Evolutionary conservation across 2,113 vertebrate species (phyloP).

Genomic region (Struthidea cinerea): DNA sequence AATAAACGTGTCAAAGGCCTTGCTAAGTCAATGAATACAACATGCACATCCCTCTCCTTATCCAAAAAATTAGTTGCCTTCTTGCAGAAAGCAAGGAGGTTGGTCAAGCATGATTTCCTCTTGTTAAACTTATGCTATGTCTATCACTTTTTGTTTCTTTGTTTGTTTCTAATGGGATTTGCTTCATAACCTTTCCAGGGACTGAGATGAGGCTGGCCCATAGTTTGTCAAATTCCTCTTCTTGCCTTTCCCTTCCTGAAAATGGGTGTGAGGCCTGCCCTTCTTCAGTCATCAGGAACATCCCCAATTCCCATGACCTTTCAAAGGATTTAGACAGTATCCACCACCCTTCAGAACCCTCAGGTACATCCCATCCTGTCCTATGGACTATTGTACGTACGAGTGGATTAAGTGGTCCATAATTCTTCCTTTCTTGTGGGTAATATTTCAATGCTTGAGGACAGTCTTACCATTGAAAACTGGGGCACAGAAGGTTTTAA

Average conservation of each 20-base stretch:
- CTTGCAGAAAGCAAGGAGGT: neutral
- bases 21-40: neutral
- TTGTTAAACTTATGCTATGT: neutral
- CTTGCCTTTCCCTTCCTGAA: neutral
- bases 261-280: neutral
- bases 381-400: neutral
- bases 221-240: fast-evolving
- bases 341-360: neutral
- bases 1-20: neutral
- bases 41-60: neutral
- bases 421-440: neutral
- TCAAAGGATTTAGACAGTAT: neutral
- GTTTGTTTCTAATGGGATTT: neutral
- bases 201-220: neutral
- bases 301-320: neutral
- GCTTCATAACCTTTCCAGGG: neutral
- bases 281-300: neutral
- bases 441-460: neutral
- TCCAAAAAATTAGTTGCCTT: neutral
- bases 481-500: neutral
- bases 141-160: neutral
- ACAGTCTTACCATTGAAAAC: neutral
- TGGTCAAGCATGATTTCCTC: neutral
- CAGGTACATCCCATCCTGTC: neutral
- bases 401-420: neutral